Evolutionary conservation across 2,113 vertebrate genomes (phyloP), one percentile per base, ranked within the genome.

Genomic region (Dissostichus mawsoni): DNA sequence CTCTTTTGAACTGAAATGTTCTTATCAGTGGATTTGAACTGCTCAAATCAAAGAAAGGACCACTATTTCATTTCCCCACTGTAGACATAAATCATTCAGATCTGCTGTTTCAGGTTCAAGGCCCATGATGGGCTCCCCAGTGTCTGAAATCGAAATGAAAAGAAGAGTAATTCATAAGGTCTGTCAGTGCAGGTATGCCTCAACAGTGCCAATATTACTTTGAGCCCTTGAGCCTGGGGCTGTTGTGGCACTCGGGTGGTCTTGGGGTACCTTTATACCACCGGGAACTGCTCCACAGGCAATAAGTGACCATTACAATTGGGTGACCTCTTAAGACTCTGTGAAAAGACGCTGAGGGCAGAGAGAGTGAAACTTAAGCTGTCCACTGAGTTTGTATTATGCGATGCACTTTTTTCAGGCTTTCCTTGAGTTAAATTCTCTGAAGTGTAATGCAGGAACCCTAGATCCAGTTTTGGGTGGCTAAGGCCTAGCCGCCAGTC

Each of bases 301-400:
- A 92, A 92, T 93, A 94, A 93, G 89, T 92, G 92, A 95, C 92
- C 94, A 91, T 94, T 93, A 91, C 93, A 95, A 92, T 90, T 61
- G 85, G 79, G 76, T 90, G 93, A 95, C 94, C 93, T 83, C 87
- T 90, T 94, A 93, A 95, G 93, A 86, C 91, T 72, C 64, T 82
- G 65, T 92, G 92, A 94, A 94, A 92, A 87, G 91, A 90, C 63
- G 61, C 74, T 64, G 66, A 81, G 71, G 87, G 81, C 84, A 79
- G 33, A 56, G 55, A 77, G 82, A 83, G 73, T 80, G 92, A 93
- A 94, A 93, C 73, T 45, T 74, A 90, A 94, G 86, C 90, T 64
- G 25, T 67, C 64, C 48, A 25, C 70, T 82, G 63, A 69, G 72
- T 87, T 85, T 84, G 80, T 69, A 84, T 75, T 86, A 74, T 78